Conservation (phyloP, 2,113 vertebrate species). For the Macrotus californicus region DNA sequence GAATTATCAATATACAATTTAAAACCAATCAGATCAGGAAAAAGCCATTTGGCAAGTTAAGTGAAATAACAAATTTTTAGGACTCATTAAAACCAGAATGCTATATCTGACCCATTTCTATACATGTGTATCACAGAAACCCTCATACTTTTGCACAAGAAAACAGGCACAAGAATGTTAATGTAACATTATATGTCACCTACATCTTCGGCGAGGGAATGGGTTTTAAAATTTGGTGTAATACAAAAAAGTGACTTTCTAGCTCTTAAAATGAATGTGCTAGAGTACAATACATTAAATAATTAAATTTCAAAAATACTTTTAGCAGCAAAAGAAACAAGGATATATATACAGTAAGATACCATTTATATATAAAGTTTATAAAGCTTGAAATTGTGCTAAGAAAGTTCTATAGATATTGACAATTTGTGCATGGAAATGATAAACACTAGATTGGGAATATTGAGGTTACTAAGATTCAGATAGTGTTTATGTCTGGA, state of each 20-base stretch:
- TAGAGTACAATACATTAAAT: background rate
- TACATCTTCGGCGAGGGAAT: background rate
- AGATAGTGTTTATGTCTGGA: background rate
- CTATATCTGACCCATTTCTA: background rate
- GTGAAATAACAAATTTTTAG: background rate
- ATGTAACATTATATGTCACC: background rate
- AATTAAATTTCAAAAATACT: conserved; percentile 19
- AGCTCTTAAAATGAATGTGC: background rate
- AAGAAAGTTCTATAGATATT: background rate
- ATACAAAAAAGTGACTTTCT: background rate
- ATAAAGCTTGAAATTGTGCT: background rate
- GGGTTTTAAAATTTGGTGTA: background rate
- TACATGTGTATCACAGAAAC: background rate
- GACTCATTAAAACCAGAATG: background rate
- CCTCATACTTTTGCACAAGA: background rate
- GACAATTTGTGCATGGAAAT: background rate
- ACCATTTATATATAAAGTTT: background rate
- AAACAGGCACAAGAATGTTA: background rate
- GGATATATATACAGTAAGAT: background rate
- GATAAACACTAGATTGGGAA: background rate
- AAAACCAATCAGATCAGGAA: background rate
- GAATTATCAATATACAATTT: background rate
- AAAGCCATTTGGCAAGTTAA: background rate
- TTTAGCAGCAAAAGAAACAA: background rate
- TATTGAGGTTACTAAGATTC: background rate